phyloP scores from a whole-genome alignment of 2,797 vertebrate genomes.

The Anabacerthia variegaticeps region DNA sequence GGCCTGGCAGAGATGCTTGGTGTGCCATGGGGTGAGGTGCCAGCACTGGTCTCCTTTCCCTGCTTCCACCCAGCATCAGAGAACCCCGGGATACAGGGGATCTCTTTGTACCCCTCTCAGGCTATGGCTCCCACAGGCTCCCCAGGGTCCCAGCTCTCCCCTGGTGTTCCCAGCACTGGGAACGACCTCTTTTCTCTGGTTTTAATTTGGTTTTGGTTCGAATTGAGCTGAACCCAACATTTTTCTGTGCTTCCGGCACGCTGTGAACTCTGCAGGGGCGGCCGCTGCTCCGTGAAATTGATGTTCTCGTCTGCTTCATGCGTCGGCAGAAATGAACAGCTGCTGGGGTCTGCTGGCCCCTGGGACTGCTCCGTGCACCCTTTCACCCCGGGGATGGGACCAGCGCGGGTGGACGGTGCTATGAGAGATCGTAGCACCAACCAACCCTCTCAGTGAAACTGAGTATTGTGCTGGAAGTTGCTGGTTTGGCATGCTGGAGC shows the following conservation, averaged over 20 bases:
- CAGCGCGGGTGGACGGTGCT: accelerated
- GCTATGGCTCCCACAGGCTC: not conserved
- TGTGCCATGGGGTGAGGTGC: accelerated
- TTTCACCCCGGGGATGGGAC: not conserved
- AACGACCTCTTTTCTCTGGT: not conserved
- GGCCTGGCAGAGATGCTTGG: not conserved
- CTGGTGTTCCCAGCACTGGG: not conserved
- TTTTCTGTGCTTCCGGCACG: not conserved
- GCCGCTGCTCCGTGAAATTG: conserved; percentile 63
- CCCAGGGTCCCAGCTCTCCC: not conserved
- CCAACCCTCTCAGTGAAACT: not conserved
- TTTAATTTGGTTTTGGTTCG: conserved; percentile 50
- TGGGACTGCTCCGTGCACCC: not conserved
- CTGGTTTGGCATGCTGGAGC: accelerated
- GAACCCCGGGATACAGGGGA: not conserved
- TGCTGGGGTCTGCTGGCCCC: not conserved
- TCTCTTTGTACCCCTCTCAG: not conserved
- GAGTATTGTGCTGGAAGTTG: accelerated
- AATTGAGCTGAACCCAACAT: conserved; percentile 42
- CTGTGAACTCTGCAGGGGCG: conserved; percentile 6
- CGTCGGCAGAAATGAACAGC: conserved; percentile 50
- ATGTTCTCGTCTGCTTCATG: conserved; percentile 48
- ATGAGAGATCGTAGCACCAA: accelerated
- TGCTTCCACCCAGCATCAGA: not conserved
- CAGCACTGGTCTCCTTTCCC: not conserved